phyloP scores from a whole-genome alignment of 2,797 vertebrate genomes.

The Melopsittacus undulatus region DNA sequence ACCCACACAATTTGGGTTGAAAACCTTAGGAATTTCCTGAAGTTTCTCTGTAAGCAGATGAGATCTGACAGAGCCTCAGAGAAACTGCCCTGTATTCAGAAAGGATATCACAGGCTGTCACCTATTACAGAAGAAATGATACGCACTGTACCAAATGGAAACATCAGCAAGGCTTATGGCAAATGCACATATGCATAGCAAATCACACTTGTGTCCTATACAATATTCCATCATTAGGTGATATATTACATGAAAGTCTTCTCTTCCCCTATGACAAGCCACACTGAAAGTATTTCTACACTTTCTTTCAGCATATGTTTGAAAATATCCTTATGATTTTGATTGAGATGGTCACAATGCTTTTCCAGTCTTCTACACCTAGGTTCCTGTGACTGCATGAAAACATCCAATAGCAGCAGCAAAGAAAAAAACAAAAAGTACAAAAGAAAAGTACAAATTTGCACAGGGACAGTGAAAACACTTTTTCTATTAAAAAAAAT shows the following conservation, averaged over 20 bases:
- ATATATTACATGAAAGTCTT: not conserved
- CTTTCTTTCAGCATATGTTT: not conserved
- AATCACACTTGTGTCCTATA: not conserved
- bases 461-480: not conserved
- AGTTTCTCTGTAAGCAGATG: slow-evolving; percentile 22
- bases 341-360: not conserved
- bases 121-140: slow-evolving; percentile 37
- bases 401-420: not conserved
- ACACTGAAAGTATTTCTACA: not conserved
- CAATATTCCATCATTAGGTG: not conserved
- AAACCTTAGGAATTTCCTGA: slow-evolving; percentile 25
- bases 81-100: slow-evolving; percentile 28
- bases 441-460: not conserved
- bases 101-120: slow-evolving; percentile 47
- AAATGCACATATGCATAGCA: not conserved
- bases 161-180: not conserved
- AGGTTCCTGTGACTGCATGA: not conserved
- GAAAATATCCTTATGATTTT: not conserved
- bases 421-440: too few relatives aligned
- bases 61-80: slow-evolving; percentile 14
- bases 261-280: not conserved
- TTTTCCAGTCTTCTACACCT: not conserved
- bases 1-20: not conserved
- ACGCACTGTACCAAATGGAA: slow-evolving; percentile 25
- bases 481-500: not conserved